These are phyloP conservation scores for Invenusta paracnida DNA, from an alignment of 2,888 invertebrate species.

Conservation along the genomic window DNA sequence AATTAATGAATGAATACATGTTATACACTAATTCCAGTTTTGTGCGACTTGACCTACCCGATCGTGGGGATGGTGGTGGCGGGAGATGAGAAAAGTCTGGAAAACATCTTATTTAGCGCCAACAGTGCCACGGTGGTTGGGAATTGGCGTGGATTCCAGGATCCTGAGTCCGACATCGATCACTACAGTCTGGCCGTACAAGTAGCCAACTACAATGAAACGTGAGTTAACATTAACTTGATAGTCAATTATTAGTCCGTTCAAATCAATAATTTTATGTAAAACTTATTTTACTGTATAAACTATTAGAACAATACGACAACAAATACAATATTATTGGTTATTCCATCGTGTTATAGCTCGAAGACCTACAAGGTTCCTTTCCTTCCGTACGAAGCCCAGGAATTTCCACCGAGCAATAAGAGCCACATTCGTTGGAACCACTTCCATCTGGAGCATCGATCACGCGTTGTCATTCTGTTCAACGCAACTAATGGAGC, in stretches of 20 bases:
- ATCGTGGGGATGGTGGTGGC: constrained; percentile 49
- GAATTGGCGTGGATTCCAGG: constrained; percentile 49
- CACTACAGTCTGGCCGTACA: not conserved
- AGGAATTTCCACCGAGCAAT: not conserved
- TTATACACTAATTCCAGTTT: constrained; percentile 38
- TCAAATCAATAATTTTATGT: too few species aligned
- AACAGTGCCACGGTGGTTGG: constrained; percentile 48
- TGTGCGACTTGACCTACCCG: constrained; percentile 49
- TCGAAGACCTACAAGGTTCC: not conserved
- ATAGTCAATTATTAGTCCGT: too few species aligned
- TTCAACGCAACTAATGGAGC: constrained; percentile 50
- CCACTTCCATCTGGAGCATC: constrained; percentile 50
- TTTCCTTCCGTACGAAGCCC: not conserved
- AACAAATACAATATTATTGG: too few species aligned
- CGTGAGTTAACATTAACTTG: not conserved
- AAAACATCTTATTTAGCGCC: constrained; percentile 48
- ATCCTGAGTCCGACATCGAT: constrained; percentile 50
- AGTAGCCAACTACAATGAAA: not conserved
- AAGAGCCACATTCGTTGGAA: constrained; percentile 45
- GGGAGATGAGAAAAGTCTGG: constrained; percentile 45
- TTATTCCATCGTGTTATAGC: too few species aligned
- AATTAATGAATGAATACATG: too few species aligned
- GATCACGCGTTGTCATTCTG: constrained; percentile 47
- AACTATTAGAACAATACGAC: too few species aligned
- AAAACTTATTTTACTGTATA: too few species aligned